A percentile compares a stretch with the other conserved stretches of the same genome.
Evolutionary conservation across 2,113 vertebrate species (phyloP).

Genomic region (Stomatorhinus ivindoensis): DNA sequence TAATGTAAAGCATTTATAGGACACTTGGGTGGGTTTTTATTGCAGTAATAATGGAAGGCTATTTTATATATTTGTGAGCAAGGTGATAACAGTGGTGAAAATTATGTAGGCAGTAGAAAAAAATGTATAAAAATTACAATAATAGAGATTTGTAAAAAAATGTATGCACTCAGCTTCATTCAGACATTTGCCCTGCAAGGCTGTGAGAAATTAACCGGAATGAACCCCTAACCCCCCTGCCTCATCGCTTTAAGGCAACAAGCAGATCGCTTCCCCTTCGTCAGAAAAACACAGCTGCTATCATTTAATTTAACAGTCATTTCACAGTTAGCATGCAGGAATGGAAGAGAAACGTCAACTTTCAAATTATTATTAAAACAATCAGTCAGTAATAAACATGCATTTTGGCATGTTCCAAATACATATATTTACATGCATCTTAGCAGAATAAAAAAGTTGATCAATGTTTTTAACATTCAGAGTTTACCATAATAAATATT

Average conservation of each 20-base stretch:
- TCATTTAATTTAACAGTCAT: neutral
- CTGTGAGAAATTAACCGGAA: neutral
- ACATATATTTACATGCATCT: slow-evolving; percentile 13
- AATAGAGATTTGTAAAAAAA: neutral
- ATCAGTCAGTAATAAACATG: neutral
- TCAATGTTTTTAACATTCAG: neutral
- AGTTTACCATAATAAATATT: slow-evolving; percentile 5
- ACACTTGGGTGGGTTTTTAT: slow-evolving; percentile 10
- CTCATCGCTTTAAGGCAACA: neutral
- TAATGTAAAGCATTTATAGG: slow-evolving; percentile 22
- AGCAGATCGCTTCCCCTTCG: neutral
- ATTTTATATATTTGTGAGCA: neutral
- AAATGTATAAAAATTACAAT: neutral
- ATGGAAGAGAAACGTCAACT: neutral
- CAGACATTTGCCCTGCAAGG: neutral
- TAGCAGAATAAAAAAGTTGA: neutral
- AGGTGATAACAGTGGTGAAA: slow-evolving; percentile 8
- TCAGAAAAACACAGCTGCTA: neutral
- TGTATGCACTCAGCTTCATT: neutral
- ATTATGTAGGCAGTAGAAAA: neutral
- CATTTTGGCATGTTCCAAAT: slow-evolving; percentile 3
- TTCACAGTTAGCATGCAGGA: neutral
- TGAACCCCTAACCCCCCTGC: neutral
- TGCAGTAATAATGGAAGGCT: slow-evolving; percentile 15
- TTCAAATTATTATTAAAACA: neutral